Conservation (phyloP, 2,888 invertebrate species). For the Mystacides longicornis region DNA sequence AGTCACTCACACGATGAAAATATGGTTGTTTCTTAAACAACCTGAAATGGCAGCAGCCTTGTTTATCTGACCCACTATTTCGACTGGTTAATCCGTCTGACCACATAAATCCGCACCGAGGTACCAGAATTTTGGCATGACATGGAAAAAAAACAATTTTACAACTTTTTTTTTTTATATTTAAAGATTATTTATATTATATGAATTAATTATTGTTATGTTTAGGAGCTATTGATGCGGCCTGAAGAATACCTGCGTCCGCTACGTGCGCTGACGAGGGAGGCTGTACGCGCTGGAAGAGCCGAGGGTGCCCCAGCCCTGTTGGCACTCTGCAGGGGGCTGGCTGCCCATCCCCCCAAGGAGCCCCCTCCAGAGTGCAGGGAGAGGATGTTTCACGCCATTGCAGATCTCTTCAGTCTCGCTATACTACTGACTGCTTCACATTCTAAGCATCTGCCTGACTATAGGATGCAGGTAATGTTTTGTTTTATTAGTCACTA, state of each 20-base stretch:
- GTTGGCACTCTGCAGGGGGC: slow-evolving; percentile 67
- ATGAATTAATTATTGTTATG: not conserved
- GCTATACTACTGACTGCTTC: slow-evolving; percentile 74
- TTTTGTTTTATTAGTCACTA: too few species aligned
- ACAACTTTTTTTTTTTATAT: too few species aligned
- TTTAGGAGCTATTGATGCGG: slow-evolving; percentile 73
- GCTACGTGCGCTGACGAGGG: slow-evolving; percentile 76
- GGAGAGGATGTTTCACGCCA: slow-evolving; percentile 75
- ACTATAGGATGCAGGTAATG: slow-evolving; percentile 35
- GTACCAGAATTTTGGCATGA: too few species aligned
- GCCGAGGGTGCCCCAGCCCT: slow-evolving; percentile 76
- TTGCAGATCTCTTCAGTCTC: slow-evolving; percentile 79
- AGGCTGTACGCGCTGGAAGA: slow-evolving; percentile 77
- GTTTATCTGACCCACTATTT: too few species aligned
- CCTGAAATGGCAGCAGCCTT: too few species aligned
- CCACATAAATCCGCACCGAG: too few species aligned
- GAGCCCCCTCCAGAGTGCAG: slow-evolving; percentile 59
- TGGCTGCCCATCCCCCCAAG: slow-evolving; percentile 56
- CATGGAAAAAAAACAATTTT: too few species aligned
- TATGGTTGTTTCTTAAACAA: too few species aligned
- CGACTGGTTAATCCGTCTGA: too few species aligned
- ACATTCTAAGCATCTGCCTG: slow-evolving; percentile 45
- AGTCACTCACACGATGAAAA: too few species aligned
- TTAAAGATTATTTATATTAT: too few species aligned
- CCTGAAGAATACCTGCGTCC: slow-evolving; percentile 88